These are phyloP conservation scores for Mionectes macconnelli DNA, from an alignment of 2,113 vertebrate genomes.

Conservation along the genomic window DNA sequence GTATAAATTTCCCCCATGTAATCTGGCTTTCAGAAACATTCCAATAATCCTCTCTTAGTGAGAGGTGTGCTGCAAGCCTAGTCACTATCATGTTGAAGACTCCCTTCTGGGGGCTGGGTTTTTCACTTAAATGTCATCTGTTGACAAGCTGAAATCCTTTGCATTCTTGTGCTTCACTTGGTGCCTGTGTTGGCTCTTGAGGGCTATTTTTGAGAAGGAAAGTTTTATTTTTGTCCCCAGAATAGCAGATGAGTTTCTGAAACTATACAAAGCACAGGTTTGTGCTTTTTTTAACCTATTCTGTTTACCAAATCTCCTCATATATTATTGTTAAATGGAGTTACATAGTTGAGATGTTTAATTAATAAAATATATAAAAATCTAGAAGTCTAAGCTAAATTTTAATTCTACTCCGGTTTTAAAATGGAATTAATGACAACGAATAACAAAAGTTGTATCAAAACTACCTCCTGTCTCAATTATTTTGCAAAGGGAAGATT, in stretches of 20 bases:
- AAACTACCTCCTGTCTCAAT: background rate
- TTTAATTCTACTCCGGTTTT: background rate
- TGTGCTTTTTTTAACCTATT: background rate
- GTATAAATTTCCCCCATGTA: background rate
- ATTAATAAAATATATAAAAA: background rate
- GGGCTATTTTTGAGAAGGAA: slow-evolving; percentile 10
- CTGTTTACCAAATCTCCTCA: background rate
- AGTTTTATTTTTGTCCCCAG: slow-evolving; percentile 6
- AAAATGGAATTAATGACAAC: background rate
- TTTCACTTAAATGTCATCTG: background rate
- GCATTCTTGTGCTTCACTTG: background rate
- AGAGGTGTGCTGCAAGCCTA: background rate
- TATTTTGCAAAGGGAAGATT: background rate
- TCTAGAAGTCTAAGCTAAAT: background rate
- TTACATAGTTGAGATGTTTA: background rate
- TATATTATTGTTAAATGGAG: background rate
- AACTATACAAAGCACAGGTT: background rate
- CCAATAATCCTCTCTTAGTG: background rate
- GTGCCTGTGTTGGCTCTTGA: background rate
- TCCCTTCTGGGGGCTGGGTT: background rate
- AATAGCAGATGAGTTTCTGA: background rate
- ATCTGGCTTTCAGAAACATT: background rate
- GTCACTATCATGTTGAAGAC: background rate
- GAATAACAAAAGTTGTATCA: background rate
- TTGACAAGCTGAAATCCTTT: slow-evolving; percentile 7